Percentiles rank a stretch among this genome's conserved stretches.
These are phyloP conservation scores for Dolichomitus sp. DNA, from an alignment of 2,888 invertebrate genomes.

Conservation along the genomic window DNA sequence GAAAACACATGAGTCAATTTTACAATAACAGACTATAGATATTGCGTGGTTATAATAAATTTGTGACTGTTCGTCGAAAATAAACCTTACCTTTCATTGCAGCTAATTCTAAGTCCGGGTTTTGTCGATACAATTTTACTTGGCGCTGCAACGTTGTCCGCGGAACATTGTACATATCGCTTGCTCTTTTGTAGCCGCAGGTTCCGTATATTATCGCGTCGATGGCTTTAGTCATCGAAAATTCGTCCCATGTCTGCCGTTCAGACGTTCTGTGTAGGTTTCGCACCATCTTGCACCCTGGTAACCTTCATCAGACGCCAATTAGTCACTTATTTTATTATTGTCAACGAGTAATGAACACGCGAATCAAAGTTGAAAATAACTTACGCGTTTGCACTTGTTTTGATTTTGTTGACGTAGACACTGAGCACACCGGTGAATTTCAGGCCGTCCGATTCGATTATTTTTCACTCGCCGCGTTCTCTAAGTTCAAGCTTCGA, in stretches of 20 bases:
- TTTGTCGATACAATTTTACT: slow-evolving; percentile 22
- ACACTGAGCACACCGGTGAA: slow-evolving; percentile 1
- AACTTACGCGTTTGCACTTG: slow-evolving; percentile 1
- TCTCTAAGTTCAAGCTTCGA: no score
- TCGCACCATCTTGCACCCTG: slow-evolving; percentile 43
- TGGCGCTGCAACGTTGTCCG: slow-evolving; percentile 64
- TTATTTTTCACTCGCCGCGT: no score
- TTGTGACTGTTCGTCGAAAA: slow-evolving; percentile 8
- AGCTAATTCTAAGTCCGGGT: slow-evolving; percentile 13
- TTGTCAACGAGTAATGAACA: slow-evolving; percentile 3
- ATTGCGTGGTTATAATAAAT: slow-evolving; percentile 23
- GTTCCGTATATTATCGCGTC: slow-evolving; percentile 11
- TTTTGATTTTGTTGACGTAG: not conserved
- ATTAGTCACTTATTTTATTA: not conserved
- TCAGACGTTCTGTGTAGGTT: slow-evolving; percentile 56
- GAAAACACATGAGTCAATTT: no score
- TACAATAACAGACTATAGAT: no score
- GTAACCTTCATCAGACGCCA: not conserved
- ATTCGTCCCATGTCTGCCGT: slow-evolving; percentile 63
- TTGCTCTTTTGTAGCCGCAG: slow-evolving; percentile 60
- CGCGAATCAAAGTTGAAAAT: slow-evolving; percentile 3
- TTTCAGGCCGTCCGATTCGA: not conserved
- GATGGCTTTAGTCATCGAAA: slow-evolving; percentile 59
- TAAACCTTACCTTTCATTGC: slow-evolving; percentile 20
- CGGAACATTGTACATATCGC: slow-evolving; percentile 65